Conservation (phyloP, 2,888 invertebrate species). For the Drosophila antonietae region DNA sequence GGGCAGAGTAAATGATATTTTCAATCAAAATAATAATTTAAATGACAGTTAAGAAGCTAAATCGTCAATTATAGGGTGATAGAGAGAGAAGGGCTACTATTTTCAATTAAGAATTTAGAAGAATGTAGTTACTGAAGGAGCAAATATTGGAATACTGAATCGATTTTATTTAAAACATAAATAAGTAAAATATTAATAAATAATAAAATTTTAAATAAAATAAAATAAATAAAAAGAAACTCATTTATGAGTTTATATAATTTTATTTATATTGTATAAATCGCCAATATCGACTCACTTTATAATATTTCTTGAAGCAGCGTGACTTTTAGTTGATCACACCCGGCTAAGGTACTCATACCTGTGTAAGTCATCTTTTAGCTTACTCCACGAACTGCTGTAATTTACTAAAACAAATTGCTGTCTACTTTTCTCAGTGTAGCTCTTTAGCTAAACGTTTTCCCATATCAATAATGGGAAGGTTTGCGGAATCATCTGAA, state of each 20-base stretch:
- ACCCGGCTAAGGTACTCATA: background rate
- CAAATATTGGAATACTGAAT: no score
- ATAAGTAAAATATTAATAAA: no score
- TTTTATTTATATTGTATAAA: no score
- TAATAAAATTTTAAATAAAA: no score
- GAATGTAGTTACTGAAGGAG: no score
- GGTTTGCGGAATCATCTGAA: slow-evolving; percentile 26
- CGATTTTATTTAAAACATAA: no score
- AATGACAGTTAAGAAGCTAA: background rate
- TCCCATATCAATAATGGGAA: slow-evolving; percentile 64
- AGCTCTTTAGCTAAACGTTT: slow-evolving; percentile 23
- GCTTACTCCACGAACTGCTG: slow-evolving; percentile 1
- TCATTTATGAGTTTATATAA: no score
- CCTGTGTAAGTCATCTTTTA: background rate
- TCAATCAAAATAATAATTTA: background rate
- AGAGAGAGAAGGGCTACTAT: no score
- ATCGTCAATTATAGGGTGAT: background rate
- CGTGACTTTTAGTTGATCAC: background rate
- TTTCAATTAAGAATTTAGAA: background rate
- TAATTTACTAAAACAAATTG: slow-evolving; percentile 28
- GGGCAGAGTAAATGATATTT: background rate
- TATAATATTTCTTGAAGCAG: background rate
- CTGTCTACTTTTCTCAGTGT: slow-evolving; percentile 3
- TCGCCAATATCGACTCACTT: no score
- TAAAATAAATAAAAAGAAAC: no score